phyloP scores from a whole-genome alignment of 2,888 invertebrate genomes.

The Pristionchus mayeri region DNA sequence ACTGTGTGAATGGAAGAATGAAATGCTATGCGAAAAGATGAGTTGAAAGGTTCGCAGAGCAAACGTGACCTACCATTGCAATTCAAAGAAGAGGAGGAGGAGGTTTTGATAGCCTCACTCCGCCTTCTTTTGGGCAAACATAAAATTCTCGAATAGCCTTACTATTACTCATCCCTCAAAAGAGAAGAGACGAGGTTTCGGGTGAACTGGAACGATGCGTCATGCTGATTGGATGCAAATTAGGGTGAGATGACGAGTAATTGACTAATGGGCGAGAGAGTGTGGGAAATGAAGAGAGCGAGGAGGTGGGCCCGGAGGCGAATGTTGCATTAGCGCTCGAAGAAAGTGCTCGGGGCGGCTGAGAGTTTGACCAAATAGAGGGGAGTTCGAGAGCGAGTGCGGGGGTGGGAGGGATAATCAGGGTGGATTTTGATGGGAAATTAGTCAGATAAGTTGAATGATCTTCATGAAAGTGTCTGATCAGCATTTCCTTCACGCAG shows the following conservation, averaged over 20 bases:
- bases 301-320: background rate
- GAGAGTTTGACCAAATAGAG: slow-evolving; percentile 38
- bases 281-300: too few species aligned
- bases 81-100: background rate
- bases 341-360: background rate
- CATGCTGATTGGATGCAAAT: background rate
- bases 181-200: background rate
- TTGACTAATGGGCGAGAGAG: background rate
- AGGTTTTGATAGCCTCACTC: slow-evolving; percentile 28
- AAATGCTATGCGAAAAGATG: background rate
- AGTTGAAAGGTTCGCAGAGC: background rate
- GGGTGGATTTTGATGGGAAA: background rate
- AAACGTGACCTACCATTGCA: slow-evolving; percentile 15
- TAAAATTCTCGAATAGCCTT: slow-evolving; percentile 29
- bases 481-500: background rate
- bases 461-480: background rate
- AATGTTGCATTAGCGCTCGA: slow-evolving; percentile 24
- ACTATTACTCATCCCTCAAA: background rate
- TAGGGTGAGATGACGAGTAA: background rate
- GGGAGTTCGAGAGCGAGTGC: background rate
- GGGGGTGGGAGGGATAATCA: background rate
- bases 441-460: too few species aligned
- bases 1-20: background rate
- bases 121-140: background rate
- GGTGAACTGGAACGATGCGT: background rate